Evolutionary conservation across 2,113 vertebrate genomes (phyloP), one percentile per base, ranked within the genome.

Genomic region (Fregata magnificens): DNA sequence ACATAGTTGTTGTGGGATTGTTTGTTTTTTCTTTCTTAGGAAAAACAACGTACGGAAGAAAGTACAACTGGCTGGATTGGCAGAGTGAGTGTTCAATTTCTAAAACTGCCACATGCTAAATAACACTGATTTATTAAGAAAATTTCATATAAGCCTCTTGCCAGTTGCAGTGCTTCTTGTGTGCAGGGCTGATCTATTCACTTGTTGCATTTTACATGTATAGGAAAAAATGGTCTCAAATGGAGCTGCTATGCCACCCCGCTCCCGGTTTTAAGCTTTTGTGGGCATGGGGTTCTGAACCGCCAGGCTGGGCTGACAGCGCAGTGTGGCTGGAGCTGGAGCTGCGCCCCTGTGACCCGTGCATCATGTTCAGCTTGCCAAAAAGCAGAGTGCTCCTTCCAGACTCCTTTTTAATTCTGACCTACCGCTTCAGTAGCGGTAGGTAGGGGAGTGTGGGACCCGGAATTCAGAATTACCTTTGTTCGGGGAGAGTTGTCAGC

Each of bases 21-120:
- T 88, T 97, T 93, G 44, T 90, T 89, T 95, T 96, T 65, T 79
- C 16, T 8, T 94, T 90, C 56, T 59, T 86, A 98, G 98, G 79
- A 25, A 44, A 95, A 96, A 86, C 92, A 97, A 5, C 96, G 86
- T 89, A 96, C 94, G 5, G 99, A 99, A 97, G 97, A 50, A 38
- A 99, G 99, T 96, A 85, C 38, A 80, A 99, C 98, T 7, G 99
- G 99, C 91, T 99, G 99, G 99, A 97, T 99, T 92, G 99, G 99
- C 84, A 98, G 98, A 96, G 99, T 99, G 98, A 99, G 99, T 99
- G 24, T 58, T 93, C 52, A n/a, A 45, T 91, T 95, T 92, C 76
- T 86, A 74, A 52, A 96, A 32, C 11, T 73, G 21, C 47, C 83
- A 36, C 18, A 5, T 90, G 26, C 34, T 82, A 44, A 59, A 84